Conservation (phyloP, 1,140 invertebrate species). For the Caenorhabditis tropicalis region DNA sequence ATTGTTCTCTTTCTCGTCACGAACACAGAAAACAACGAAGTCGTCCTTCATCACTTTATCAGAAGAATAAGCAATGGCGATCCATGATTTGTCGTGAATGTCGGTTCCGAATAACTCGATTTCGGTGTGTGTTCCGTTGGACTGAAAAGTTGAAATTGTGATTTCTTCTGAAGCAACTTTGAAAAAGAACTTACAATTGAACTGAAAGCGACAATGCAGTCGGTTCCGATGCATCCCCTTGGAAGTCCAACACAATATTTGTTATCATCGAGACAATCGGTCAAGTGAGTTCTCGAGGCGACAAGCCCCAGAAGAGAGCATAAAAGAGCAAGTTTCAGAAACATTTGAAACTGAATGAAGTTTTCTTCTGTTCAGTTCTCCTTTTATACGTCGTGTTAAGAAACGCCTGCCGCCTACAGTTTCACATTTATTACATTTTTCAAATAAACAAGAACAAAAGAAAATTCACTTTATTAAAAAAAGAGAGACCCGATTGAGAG, state of each 20-base stretch:
- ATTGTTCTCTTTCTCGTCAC: background rate
- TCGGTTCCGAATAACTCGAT: constrained; percentile 28
- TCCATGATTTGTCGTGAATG: background rate
- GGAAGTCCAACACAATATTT: constrained; percentile 28
- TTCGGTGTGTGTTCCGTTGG: constrained; percentile 1
- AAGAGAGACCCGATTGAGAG: background rate
- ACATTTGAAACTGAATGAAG: background rate
- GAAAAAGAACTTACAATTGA: background rate
- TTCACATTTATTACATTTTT: background rate
- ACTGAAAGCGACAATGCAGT: background rate
- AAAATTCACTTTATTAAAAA: constrained; percentile 18
- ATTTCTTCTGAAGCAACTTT: background rate
- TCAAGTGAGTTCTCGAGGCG: constrained; percentile 17
- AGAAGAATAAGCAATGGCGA: background rate
- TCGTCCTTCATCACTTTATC: constrained; percentile 20
- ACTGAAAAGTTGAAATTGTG: background rate
- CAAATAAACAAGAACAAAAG: background rate
- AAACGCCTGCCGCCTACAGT: background rate
- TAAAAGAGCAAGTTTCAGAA: constrained; percentile 8
- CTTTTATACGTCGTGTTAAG: background rate
- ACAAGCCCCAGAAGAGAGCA: background rate
- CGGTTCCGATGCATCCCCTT: constrained; percentile 14
- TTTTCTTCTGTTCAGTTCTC: background rate
- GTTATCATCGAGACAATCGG: constrained; percentile 5
- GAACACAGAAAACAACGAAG: constrained; percentile 20